Evolutionary conservation across 2,888 invertebrate species (phyloP).

Genomic region (Embidobia sp.): DNA sequence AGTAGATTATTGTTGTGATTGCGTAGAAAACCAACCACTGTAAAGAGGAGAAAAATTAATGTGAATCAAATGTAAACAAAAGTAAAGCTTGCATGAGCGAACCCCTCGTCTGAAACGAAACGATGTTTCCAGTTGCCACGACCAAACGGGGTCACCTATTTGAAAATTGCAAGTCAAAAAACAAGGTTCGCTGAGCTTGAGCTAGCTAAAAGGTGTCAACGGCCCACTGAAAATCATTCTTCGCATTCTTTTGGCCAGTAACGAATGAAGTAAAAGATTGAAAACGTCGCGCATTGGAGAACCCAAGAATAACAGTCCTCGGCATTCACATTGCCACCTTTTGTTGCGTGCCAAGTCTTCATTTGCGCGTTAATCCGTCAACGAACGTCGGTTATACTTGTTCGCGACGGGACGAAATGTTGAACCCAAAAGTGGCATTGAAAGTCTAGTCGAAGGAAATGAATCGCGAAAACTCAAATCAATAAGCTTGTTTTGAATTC

Average conservation of each 20-base stretch:
- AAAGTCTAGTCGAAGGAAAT: slow-evolving; percentile 9
- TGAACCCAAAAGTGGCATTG: slow-evolving; percentile 23
- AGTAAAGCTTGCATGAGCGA: not conserved
- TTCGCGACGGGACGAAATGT: slow-evolving; percentile 16
- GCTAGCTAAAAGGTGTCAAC: slow-evolving; percentile 41
- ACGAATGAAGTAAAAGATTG: slow-evolving; percentile 58
- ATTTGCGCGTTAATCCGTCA: slow-evolving; percentile 50
- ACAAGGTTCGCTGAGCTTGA: slow-evolving; percentile 27
- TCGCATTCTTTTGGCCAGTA: slow-evolving; percentile 32
- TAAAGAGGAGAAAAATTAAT: not conserved
- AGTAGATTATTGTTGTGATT: no score
- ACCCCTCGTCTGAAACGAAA: not conserved
- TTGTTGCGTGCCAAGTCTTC: slow-evolving; percentile 49
- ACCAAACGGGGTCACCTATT: slow-evolving; percentile 33
- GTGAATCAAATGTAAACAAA: not conserved
- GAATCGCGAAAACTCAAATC: slow-evolving; percentile 12
- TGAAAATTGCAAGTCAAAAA: slow-evolving; percentile 12
- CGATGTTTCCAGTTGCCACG: not conserved
- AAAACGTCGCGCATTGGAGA: slow-evolving; percentile 46
- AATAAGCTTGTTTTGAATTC: slow-evolving; percentile 9
- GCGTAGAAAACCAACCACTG: not conserved
- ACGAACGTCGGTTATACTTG: slow-evolving; percentile 30
- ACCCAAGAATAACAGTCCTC: slow-evolving; percentile 42
- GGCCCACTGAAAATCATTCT: slow-evolving; percentile 50
- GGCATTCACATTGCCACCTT: slow-evolving; percentile 28